Base-by-base conservation (phyloP, 1,140 invertebrate genomes). In the Psix sp. region DNA sequence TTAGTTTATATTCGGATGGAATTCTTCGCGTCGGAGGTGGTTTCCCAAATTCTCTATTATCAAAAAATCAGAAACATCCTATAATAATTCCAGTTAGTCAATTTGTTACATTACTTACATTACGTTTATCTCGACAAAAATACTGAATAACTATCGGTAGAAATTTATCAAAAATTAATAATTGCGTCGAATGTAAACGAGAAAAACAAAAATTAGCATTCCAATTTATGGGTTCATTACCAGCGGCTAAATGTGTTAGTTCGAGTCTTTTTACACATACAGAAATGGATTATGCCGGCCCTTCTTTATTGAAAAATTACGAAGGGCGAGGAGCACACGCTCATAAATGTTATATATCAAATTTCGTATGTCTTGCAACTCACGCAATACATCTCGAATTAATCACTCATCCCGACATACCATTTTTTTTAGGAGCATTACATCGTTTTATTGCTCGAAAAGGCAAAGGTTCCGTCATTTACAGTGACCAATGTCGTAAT, bases 401-500 rank as follows among this genome's bases (percentile, higher is more conserved):
- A 2, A 11, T 35, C 1, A 1, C 6, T 3, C 1, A 13, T 3
- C 2, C 2, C 1, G 10, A 11, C n/a, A 35, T 11, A 5, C 11
- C 2, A 11, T 11, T 11, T 2, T 35, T 35, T 35, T 3, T 35
- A 3, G 5, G n/a, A 35, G 33, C 6, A 6, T 13, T 35, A 2
- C n/a, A 35, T 11, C 5, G 33, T 5, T 35, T 35, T 11, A 35
- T 14, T 31, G 15, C 54, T 1, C 46, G 36, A 33, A 38, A 39
- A 11, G 38, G 31, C 0, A 17, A 6, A 5, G 36, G 18, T 2
- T 10, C 11, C 4, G 18, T 21, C 2, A 49, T 71, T 3, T 71
- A 56, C 7, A 38, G 26, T 0, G 42, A 62, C 15, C 33, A n/a
- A n/a, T n/a, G n/a, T 0, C 42, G 31, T 1, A 56, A 62, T 49